A percentile compares a stretch with the other conserved stretches of the same genome.
phyloP scores from a whole-genome alignment of 2,113 vertebrate genomes.

The Halcyon senegalensis region DNA sequence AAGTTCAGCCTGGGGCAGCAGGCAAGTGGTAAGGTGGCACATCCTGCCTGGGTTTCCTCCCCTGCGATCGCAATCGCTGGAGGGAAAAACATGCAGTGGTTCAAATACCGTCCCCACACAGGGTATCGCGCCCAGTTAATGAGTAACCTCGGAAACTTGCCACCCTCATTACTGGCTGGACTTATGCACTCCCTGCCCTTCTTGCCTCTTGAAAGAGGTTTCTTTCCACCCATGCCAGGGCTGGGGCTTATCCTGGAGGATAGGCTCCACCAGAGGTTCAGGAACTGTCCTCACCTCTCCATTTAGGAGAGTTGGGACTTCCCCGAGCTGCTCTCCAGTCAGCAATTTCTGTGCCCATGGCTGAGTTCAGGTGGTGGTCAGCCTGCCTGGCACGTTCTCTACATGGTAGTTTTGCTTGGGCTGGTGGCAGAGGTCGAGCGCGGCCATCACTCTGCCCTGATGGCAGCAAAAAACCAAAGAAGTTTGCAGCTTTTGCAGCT shows the following conservation, averaged over 20 bases:
- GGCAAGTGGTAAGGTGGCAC: background rate
- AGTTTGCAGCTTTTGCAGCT: background rate
- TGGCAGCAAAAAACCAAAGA: background rate
- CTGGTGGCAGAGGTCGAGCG: background rate
- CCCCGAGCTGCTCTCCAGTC: fast-evolving
- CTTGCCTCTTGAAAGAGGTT: background rate
- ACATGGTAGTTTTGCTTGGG: fast-evolving
- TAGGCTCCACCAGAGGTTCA: fast-evolving
- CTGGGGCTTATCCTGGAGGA: background rate
- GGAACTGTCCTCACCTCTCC: background rate
- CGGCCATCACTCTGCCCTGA: background rate
- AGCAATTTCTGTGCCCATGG: background rate
- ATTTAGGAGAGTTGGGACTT: background rate
- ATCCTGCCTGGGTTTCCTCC: background rate
- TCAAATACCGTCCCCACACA: background rate
- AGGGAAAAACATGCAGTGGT: fast-evolving
- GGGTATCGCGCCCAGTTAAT: fast-evolving
- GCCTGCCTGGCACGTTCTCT: background rate
- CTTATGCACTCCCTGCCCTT: background rate
- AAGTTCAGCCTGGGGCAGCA: fast-evolving
- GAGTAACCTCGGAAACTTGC: fast-evolving
- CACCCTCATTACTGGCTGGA: fast-evolving
- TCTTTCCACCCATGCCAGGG: background rate
- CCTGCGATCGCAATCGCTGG: fast-evolving
- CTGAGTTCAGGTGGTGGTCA: background rate